Base-by-base conservation (phyloP, 92 coral and sea anemone genomes). In the Heliopora coerulea region DNA sequence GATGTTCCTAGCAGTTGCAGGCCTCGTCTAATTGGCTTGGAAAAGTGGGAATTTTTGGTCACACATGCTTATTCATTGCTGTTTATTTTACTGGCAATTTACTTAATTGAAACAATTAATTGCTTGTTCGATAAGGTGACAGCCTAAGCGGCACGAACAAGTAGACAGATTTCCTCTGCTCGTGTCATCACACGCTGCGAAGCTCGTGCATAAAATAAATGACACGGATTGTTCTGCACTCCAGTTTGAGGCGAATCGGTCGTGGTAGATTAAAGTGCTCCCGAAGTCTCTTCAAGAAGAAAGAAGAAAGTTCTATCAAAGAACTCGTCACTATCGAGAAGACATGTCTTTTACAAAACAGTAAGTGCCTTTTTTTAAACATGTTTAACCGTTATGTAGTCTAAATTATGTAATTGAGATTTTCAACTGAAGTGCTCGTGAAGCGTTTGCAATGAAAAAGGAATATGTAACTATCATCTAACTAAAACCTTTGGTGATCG, bases 151-250 rank as follows among this genome's bases (percentile, higher is more conserved):
- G 74, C 74, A 67, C 74, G 74, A 44, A 59, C 35, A n/a, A 13
- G 58, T 48, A 67, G 74, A 67, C 74, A 67, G 0, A 56, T 46
- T 44, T 67, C 74, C 74, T 67, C 74, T 19, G 29, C 1, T 54
- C 59, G 30, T 56, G 74, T 37, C 74, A 48, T 54, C 74, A 19
- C 74, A 67, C 21, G 74, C 74, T 67, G 74, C 32, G 74, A 67
- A 8, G 33, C 44, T 29, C 56, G 18, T 6, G 74, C 74, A 67
- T 67, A 67, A 44, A 67, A 67, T 44, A 48, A 58, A 32, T n/a
- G 29, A 3, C n/a, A 67, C 24, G 17, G 12, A 20, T 27, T 14
- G 32, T 14, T 2, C 34, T 12, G 18, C 29, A 63, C 41, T 67
- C 54, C 40, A 48, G 48, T 30, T 25, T n/a, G 31, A 26, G 30